Conservation (phyloP, 2,888 invertebrate genomes). For the Cheiracanthium punctorium region DNA sequence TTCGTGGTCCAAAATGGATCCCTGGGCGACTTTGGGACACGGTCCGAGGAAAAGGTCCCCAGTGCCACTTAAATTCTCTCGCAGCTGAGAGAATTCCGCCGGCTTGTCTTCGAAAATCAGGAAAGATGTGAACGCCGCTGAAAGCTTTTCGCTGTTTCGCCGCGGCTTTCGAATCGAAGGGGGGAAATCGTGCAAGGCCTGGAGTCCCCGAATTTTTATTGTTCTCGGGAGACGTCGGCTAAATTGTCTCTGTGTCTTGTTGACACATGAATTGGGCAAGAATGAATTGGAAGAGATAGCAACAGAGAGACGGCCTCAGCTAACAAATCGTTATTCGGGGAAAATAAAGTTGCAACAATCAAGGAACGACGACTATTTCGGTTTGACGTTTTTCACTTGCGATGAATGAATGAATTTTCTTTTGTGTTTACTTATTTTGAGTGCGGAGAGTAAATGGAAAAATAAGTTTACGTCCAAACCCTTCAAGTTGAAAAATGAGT, state of each 20-base stretch:
- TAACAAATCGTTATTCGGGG: not conserved
- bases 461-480: no score
- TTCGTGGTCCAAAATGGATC: not conserved
- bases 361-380: not conserved
- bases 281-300: not conserved
- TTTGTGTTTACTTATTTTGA: no score
- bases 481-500: no score
- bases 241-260: slow-evolving; percentile 3
- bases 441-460: no score
- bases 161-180: not conserved
- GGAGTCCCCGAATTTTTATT: not conserved
- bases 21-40: not conserved
- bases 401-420: no score
- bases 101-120: slow-evolving; percentile 32
- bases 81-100: not conserved
- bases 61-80: not conserved
- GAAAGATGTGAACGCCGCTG: slow-evolving; percentile 46
- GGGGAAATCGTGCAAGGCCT: not conserved
- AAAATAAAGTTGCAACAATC: not conserved
- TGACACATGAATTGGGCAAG: not conserved
- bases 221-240: not conserved
- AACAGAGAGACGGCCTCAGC: not conserved
- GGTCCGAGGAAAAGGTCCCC: not conserved
- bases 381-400: no score
- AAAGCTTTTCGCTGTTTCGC: slow-evolving; percentile 62